Conservation (phyloP, 2,888 invertebrate genomes). For the Pterostichus madidus region DNA sequence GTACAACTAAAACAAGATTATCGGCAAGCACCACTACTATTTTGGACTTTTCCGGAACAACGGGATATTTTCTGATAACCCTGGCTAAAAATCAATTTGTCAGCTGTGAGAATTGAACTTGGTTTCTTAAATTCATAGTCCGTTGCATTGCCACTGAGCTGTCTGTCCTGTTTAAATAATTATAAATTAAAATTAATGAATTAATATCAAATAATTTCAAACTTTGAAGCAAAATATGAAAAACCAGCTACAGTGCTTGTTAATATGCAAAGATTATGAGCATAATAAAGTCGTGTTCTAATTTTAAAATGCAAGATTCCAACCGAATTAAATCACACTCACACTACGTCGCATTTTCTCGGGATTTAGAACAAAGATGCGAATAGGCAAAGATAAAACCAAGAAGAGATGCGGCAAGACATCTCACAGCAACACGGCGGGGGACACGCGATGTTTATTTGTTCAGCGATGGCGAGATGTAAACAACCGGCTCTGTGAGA, state of each 20-base stretch:
- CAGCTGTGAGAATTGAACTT: too few relatives aligned
- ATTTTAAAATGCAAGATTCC: conserved; percentile 18
- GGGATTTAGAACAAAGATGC: conserved; percentile 36
- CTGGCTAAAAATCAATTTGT: too few relatives aligned
- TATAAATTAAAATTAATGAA: neutral
- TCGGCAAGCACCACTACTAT: too few relatives aligned
- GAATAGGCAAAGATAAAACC: neutral
- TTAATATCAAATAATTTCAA: neutral
- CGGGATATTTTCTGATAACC: too few relatives aligned
- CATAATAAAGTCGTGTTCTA: conserved; percentile 8
- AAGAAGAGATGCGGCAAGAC: conserved; percentile 1
- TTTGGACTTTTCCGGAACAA: too few relatives aligned
- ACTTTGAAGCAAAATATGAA: neutral
- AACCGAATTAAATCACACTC: neutral
- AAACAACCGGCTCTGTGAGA: conserved; percentile 56
- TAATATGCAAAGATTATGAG: neutral
- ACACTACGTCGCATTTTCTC: neutral
- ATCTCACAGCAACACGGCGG: conserved; percentile 34
- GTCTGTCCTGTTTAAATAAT: neutral
- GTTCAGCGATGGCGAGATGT: conserved; percentile 57
- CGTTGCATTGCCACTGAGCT: too few relatives aligned
- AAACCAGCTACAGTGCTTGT: neutral
- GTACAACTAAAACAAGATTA: too few relatives aligned
- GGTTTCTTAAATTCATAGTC: too few relatives aligned
- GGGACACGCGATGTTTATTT: conserved; percentile 56